phyloP scores from a whole-genome alignment of 2,113 vertebrate genomes.

The Phrynosoma blainvillii region DNA sequence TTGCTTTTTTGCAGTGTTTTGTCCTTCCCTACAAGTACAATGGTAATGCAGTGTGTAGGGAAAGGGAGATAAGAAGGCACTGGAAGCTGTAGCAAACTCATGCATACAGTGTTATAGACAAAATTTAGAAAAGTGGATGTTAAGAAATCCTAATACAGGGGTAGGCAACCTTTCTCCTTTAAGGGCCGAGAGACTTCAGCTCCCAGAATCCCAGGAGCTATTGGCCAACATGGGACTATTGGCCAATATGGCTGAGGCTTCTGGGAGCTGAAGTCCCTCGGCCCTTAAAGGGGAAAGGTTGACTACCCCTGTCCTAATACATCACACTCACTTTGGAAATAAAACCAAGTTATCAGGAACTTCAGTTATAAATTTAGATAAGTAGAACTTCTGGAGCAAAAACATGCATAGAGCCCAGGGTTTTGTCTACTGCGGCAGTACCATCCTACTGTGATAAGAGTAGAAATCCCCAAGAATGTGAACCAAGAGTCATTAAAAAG shows the following conservation, averaged over 20 bases:
- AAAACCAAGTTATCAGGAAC: not conserved
- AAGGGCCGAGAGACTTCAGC: too few relatives aligned
- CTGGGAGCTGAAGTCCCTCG: too few relatives aligned
- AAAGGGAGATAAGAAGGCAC: not conserved
- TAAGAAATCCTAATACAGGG: too few relatives aligned
- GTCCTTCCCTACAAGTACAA: not conserved
- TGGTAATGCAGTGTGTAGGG: not conserved
- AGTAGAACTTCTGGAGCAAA: not conserved
- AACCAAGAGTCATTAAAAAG: not conserved
- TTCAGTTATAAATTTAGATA: not conserved
- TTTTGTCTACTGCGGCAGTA: too few relatives aligned
- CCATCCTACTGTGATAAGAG: not conserved
- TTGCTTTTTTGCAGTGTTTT: not conserved
- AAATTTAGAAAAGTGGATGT: not conserved
- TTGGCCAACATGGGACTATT: too few relatives aligned
- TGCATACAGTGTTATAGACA: not conserved
- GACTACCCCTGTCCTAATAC: too few relatives aligned
- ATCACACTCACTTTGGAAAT: not conserved
- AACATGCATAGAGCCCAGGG: not conserved
- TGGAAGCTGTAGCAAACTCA: too few relatives aligned
- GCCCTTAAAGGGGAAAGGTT: too few relatives aligned
- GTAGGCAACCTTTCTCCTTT: too few relatives aligned
- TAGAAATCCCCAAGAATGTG: not conserved
- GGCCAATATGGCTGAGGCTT: too few relatives aligned
- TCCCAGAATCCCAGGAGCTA: too few relatives aligned